phyloP scores from a whole-genome alignment of 2,888 invertebrate species.

The Amorpha juglandis region DNA sequence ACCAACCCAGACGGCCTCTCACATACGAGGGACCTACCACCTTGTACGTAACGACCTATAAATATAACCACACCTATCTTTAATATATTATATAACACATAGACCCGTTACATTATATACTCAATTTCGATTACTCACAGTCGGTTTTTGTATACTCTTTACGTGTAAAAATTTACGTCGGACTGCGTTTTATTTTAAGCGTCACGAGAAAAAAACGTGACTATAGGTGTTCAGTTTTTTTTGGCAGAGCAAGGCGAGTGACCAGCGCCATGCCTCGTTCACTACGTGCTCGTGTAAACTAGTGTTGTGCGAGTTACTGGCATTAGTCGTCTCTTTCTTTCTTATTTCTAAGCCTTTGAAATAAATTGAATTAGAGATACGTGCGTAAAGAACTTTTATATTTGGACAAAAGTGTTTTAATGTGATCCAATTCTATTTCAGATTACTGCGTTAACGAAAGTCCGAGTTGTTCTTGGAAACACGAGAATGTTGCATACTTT shows the following conservation, averaged over 20 bases:
- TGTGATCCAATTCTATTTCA: background rate
- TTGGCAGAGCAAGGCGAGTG: constrained; percentile 50
- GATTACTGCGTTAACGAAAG: background rate
- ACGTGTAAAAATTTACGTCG: constrained; percentile 29
- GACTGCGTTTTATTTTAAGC: constrained; percentile 28
- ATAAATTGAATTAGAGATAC: background rate
- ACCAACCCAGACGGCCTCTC: too few species aligned
- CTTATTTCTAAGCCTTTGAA: background rate
- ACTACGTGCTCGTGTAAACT: constrained; percentile 30
- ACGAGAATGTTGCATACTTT: too few species aligned
- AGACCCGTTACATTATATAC: constrained; percentile 26
- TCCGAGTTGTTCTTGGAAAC: too few species aligned
- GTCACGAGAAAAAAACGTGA: constrained; percentile 31
- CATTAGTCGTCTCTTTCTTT: background rate
- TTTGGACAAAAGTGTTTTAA: background rate
- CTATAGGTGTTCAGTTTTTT: constrained; percentile 46
- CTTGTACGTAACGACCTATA: too few species aligned
- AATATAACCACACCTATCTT: too few species aligned
- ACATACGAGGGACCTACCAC: too few species aligned
- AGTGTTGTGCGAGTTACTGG: constrained; percentile 1
- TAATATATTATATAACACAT: too few species aligned
- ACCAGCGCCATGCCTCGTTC: constrained; percentile 48
- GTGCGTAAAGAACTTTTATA: background rate
- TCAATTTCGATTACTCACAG: constrained; percentile 9
- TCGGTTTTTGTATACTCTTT: constrained; percentile 1